Evolutionary conservation across 1,140 invertebrate genomes (phyloP), one percentile per base, ranked within the genome.

Genomic region (Cydia fagiglandana): DNA sequence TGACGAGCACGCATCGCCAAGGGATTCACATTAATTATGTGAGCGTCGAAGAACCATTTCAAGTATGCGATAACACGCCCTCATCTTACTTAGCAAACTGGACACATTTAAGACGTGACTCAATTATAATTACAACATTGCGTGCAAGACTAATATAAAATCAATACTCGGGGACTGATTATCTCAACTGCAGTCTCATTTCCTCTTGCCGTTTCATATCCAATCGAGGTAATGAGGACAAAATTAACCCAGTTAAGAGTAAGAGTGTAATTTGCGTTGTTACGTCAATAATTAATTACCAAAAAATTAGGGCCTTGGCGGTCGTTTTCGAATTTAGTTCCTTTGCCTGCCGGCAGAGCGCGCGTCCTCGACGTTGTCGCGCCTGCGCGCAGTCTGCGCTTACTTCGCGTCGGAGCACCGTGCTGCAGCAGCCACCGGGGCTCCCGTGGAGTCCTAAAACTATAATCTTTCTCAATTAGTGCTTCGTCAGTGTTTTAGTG

Each of bases 11-110:
- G 66, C 64, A 77, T 82, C 76, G 80, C 82, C 79, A 78, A 78
- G 77, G 88, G 86, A 88, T 86, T 88, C 86, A 89, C 83, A 86
- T 90, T 91, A 88, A 91, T 89, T 90, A 91, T 90, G 88, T 88
- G 88, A 88, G 81, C 86, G 83, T 83, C 88, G 88, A 89, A 86
- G 83, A 87, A 87, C 84, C 82, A 86, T 87, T 83, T 89, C 78
- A 83, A 86, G 85, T 85, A 84, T 78, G 84, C 85, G 87, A 87
- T 91, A 89, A 90, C 88, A 88, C 83, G 81, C 83, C 86, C 82
- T 74, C 73, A 81, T 83, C 80, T 73, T 80, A 79, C 77, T 83
- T 66, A 73, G 70, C 75, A 77, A 76, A 76, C 76, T 74, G 68
- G 64, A 41, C n/a, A 53, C 45, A 73, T 78, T 75, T 74, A 73